Evolutionary conservation across 2,888 invertebrate species (phyloP).

Genomic region (Dinocampus coccinellae): DNA sequence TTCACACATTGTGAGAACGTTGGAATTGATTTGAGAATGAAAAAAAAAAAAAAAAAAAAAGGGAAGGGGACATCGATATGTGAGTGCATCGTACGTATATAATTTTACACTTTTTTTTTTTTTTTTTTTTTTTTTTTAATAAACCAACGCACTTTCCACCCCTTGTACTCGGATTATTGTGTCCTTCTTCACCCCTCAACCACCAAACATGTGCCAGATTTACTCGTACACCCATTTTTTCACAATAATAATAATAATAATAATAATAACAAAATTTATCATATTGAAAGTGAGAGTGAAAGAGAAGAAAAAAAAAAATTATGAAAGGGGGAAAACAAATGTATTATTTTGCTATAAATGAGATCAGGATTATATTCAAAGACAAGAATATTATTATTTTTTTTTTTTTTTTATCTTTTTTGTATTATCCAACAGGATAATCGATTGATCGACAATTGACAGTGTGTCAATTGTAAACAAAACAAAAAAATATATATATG

Average conservation of each 20-base stretch:
- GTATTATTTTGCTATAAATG: not conserved
- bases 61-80: not conserved
- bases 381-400: no score
- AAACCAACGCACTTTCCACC: not conserved
- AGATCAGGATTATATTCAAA: not conserved
- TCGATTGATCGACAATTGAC: slow-evolving; percentile 1
- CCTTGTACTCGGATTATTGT: not conserved
- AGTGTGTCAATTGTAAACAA: not conserved
- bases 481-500: no score
- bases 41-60: no score
- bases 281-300: not conserved
- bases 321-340: not conserved
- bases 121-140: not conserved
- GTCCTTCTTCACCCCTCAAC: not conserved
- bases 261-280: no score
- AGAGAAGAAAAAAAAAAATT: not conserved
- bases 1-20: no score
- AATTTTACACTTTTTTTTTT: not conserved
- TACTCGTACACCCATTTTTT: not conserved
- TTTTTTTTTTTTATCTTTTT: no score
- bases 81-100: not conserved
- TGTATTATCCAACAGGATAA: not conserved
- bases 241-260: no score
- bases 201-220: not conserved
- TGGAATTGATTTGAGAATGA: no score